Evolutionary conservation across 2,888 invertebrate species (phyloP).

Genomic region (Punctoribates punctum): DNA sequence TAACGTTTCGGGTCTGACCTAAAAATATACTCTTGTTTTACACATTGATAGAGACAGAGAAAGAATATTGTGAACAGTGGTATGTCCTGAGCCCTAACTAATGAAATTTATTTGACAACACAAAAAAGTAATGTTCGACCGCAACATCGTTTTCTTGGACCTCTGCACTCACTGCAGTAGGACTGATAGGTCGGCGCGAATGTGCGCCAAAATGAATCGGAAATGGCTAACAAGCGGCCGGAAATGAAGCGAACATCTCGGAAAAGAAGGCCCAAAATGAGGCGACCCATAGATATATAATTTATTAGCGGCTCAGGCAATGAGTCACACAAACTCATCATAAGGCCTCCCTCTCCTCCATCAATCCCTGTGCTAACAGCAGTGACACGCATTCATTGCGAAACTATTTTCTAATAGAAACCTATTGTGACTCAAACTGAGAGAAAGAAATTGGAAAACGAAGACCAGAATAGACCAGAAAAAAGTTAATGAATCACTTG

Average conservation of each 20-base stretch:
- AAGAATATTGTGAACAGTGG: neutral
- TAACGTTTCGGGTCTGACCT: neutral
- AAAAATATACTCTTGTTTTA: neutral
- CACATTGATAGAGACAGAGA: neutral
- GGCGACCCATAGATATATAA: neutral
- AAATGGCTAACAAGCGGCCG: constrained; percentile 36
- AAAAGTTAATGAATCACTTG: constrained; percentile 34
- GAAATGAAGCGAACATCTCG: constrained; percentile 33
- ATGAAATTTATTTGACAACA: neutral
- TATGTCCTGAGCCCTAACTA: neutral
- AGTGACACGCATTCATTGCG: too few relatives aligned
- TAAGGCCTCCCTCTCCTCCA: neutral
- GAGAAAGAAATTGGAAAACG: neutral
- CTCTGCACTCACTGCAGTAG: neutral
- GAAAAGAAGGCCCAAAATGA: constrained; percentile 16
- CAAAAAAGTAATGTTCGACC: neutral
- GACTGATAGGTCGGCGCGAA: neutral
- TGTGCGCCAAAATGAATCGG: constrained; percentile 21
- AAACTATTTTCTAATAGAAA: too few relatives aligned
- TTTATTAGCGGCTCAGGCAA: neutral
- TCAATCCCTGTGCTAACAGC: neutral
- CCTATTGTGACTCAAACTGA: neutral
- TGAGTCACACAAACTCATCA: constrained; percentile 1
- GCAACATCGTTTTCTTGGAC: neutral
- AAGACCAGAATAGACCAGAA: neutral